Percentiles rank a stretch among this genome's conserved stretches.
Evolutionary conservation across 2,888 invertebrate species (phyloP).

Genomic region (Eucriotettix oculatus): DNA sequence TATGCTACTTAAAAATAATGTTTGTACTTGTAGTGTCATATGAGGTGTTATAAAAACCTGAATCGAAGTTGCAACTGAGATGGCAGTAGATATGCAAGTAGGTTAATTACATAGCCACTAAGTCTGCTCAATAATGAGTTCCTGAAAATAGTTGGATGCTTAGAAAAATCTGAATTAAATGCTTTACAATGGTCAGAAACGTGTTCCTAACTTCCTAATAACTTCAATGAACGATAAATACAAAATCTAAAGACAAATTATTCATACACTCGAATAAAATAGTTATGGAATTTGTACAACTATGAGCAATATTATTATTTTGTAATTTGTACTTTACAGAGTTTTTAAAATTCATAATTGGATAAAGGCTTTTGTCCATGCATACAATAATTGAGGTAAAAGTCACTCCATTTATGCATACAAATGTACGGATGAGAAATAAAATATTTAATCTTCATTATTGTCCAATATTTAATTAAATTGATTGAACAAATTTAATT

Average conservation of each 20-base stretch:
- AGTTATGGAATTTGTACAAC: not conserved
- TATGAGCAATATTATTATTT: not conserved
- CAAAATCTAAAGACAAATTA: not conserved
- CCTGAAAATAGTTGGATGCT: not conserved
- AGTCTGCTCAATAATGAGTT: not conserved
- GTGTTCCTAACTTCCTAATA: not conserved
- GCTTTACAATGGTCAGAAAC: not conserved
- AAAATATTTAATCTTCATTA: not conserved
- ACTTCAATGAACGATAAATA: not conserved
- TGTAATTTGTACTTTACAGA: not conserved
- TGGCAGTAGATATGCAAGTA: not conserved
- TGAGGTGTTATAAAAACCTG: conserved; percentile 3
- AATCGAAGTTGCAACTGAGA: not conserved
- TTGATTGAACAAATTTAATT: not conserved
- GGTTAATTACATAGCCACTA: not conserved
- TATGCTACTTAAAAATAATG: conserved; percentile 2
- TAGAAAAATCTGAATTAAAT: not conserved
- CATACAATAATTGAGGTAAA: not conserved
- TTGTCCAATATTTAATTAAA: not conserved
- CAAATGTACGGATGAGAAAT: no score
- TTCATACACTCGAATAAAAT: not conserved
- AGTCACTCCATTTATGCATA: no score
- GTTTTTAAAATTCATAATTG: not conserved
- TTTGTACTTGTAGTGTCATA: conserved; percentile 5
- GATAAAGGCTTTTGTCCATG: not conserved